Evolutionary conservation across 1,140 invertebrate genomes (phyloP).

Genomic region (Drosophila punjabiensis): DNA sequence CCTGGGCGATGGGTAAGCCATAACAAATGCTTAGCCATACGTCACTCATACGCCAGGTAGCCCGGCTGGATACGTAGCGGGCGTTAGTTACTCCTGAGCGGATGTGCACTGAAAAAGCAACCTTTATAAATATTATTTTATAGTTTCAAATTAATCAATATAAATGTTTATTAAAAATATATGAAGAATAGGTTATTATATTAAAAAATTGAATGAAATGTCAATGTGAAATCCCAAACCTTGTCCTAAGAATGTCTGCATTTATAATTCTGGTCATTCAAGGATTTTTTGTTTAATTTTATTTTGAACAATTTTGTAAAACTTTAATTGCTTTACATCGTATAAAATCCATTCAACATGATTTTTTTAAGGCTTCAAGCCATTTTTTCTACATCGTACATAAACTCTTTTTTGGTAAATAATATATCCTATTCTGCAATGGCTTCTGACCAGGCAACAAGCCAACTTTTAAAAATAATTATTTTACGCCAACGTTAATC

Average conservation of each 20-base stretch:
- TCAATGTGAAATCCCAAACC: neutral
- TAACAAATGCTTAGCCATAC: conserved; percentile 76
- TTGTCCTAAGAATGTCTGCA: neutral
- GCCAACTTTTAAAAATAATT: neutral
- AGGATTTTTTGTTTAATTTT: neutral
- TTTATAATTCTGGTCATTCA: neutral
- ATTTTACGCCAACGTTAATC: neutral
- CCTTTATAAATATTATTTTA: neutral
- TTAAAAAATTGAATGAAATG: neutral
- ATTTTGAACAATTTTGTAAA: neutral
- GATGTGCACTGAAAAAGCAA: conserved; percentile 3
- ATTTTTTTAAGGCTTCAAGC: neutral
- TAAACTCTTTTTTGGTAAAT: too few species aligned
- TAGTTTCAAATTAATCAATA: neutral
- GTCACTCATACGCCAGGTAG: conserved; percentile 75
- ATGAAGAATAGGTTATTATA: neutral
- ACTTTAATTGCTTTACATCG: neutral
- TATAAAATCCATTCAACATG: neutral
- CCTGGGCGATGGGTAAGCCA: conserved; percentile 52
- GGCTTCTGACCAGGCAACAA: neutral
- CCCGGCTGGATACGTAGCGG: conserved; percentile 30
- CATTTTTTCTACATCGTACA: neutral
- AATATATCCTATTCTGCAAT: neutral
- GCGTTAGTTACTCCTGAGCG: neutral
- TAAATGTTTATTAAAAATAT: neutral